These are phyloP conservation scores for Lobophora halterata DNA, from an alignment of 2,888 invertebrate species.

Conservation along the genomic window DNA sequence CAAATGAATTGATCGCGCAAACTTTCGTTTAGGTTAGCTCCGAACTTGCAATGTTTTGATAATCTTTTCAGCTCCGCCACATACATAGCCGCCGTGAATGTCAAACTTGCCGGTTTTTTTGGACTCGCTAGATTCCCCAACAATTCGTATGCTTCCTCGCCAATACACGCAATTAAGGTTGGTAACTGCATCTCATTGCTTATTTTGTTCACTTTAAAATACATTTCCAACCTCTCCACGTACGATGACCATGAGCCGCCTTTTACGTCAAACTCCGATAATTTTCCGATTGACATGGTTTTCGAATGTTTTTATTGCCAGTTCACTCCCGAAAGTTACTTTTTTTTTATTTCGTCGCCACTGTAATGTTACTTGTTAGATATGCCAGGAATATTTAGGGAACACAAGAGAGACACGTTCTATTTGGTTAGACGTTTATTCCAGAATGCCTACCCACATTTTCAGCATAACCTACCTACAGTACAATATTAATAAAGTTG, in stretches of 20 bases:
- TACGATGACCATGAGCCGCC: slow-evolving; percentile 23
- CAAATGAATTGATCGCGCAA: slow-evolving; percentile 14
- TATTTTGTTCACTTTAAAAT: slow-evolving; percentile 26
- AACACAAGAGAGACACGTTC: too few relatives aligned
- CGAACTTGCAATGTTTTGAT: slow-evolving; percentile 5
- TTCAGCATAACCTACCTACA: too few relatives aligned
- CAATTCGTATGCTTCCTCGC: slow-evolving; percentile 27
- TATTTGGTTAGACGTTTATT: too few relatives aligned
- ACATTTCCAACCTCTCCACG: slow-evolving; percentile 23
- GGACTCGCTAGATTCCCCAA: slow-evolving; percentile 25
- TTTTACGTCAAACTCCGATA: too few relatives aligned
- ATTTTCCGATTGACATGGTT: too few relatives aligned
- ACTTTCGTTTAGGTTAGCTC: not conserved
- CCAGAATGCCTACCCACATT: too few relatives aligned
- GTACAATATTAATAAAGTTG: too few relatives aligned
- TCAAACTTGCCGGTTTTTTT: slow-evolving; percentile 20
- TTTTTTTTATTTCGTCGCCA: too few relatives aligned
- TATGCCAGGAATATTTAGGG: too few relatives aligned
- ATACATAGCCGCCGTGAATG: slow-evolving; percentile 7
- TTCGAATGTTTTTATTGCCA: too few relatives aligned
- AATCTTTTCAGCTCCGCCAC: slow-evolving; percentile 11
- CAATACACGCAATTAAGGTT: slow-evolving; percentile 24
- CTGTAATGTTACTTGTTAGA: too few relatives aligned
- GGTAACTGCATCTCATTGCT: slow-evolving; percentile 19
- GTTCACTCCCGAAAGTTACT: too few relatives aligned